A percentile compares a stretch with the other conserved stretches of the same genome.
Conservation (phyloP, 1,140 invertebrate genomes). For the Agrypnia vestita region DNA sequence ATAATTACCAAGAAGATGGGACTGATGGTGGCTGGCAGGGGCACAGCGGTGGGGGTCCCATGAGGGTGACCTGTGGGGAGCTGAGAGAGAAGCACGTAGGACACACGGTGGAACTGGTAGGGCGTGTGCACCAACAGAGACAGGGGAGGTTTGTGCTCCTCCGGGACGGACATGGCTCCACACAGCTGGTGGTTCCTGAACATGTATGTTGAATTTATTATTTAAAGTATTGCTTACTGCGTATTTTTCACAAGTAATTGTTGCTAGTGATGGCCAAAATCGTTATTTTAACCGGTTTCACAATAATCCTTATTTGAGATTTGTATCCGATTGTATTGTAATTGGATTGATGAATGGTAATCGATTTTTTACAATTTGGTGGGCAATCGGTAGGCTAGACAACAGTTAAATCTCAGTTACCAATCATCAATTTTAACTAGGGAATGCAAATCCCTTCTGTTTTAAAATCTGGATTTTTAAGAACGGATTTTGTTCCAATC, state of each 20-base stretch:
- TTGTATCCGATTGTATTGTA: too few species aligned
- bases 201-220: constrained; percentile 63
- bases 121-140: constrained; percentile 65
- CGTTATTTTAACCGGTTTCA: too few species aligned
- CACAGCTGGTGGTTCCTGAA: constrained; percentile 66
- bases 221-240: not conserved
- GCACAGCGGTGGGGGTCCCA: constrained; percentile 15
- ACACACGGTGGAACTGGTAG: constrained; percentile 66
- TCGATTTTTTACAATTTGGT: too few species aligned
- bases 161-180: constrained; percentile 66
- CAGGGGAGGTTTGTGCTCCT: constrained; percentile 67
- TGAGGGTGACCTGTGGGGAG: constrained; percentile 66
- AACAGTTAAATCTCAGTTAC: too few species aligned
- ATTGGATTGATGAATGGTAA: too few species aligned
- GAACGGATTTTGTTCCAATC: too few species aligned
- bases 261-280: not conserved
- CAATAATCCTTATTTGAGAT: too few species aligned
- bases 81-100: constrained; percentile 65
- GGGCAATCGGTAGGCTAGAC: too few species aligned
- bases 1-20: constrained; percentile 3
- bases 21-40: constrained; percentile 1
- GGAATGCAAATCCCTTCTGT: too few species aligned
- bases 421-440: too few species aligned
- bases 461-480: too few species aligned
- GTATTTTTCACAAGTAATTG: constrained; percentile 10